Percentiles rank a stretch among this genome's conserved stretches.
phyloP scores from a whole-genome alignment of 2,888 invertebrate species.

The Drosophila colorata region DNA sequence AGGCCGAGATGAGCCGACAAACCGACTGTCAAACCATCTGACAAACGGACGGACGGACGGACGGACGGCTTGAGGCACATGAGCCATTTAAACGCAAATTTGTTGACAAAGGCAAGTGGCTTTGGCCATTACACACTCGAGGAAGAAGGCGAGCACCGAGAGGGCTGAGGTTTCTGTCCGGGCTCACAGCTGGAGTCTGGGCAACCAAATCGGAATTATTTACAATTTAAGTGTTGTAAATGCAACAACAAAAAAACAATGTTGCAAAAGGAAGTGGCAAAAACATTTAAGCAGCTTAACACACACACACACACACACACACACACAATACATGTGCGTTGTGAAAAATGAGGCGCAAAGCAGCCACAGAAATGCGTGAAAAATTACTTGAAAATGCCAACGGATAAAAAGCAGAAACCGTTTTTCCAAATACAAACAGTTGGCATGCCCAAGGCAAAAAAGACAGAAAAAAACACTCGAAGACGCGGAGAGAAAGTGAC shows the following conservation, averaged over 20 bases:
- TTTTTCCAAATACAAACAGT: constrained; percentile 65
- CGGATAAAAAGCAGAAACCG: constrained; percentile 70
- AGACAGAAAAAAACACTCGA: constrained; percentile 17
- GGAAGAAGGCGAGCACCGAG: constrained; percentile 10
- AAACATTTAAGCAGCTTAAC: constrained; percentile 81
- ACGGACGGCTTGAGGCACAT: constrained; percentile 40
- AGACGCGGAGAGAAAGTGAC: constrained; percentile 22
- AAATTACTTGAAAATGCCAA: constrained; percentile 79
- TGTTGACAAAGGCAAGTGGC: constrained; percentile 80
- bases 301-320: constrained; percentile 48
- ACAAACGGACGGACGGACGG: constrained; percentile 7
- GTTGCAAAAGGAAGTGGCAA: constrained; percentile 60
- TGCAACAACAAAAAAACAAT: constrained; percentile 61
- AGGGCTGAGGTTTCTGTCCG: constrained; percentile 20
- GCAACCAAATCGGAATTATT: constrained; percentile 74
- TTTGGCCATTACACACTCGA: constrained; percentile 74
- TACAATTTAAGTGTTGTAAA: constrained; percentile 80
- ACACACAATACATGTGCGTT: constrained; percentile 28
- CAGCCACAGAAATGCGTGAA: constrained; percentile 82
- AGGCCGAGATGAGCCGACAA: constrained; percentile 43
- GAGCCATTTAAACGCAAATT: constrained; percentile 77
- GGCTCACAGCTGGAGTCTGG: constrained; percentile 32
- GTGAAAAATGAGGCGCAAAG: constrained; percentile 79
- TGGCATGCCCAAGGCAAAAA: constrained; percentile 49
- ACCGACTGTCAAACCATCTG: constrained; percentile 26